These are phyloP conservation scores for Cyanoramphus novaezelandiae DNA, from an alignment of 2,113 vertebrate species.

Conservation along the genomic window DNA sequence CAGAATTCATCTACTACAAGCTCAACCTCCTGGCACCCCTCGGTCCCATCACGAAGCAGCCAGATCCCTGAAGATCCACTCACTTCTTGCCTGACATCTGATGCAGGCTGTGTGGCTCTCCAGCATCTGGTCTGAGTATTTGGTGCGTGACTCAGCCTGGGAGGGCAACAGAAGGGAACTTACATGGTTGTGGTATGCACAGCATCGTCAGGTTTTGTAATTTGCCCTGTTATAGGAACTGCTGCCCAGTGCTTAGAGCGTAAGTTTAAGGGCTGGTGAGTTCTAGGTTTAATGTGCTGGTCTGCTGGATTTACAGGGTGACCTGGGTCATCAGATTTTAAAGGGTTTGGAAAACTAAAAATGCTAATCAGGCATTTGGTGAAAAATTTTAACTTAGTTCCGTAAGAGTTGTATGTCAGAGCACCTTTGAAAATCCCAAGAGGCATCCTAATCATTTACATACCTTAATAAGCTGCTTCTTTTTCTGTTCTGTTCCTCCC, in stretches of 20 bases:
- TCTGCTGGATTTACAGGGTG: background rate
- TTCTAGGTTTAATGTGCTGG: fast-evolving
- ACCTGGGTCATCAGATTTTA: background rate
- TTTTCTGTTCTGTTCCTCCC: background rate
- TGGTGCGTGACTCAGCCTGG: background rate
- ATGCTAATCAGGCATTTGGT: background rate
- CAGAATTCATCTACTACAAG: background rate
- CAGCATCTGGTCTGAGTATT: fast-evolving
- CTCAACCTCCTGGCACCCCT: fast-evolving
- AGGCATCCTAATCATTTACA: background rate
- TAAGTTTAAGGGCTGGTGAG: background rate
- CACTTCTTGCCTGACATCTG: background rate
- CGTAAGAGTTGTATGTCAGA: background rate
- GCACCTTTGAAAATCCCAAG: background rate
- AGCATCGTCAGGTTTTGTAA: background rate
- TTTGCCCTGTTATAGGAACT: background rate
- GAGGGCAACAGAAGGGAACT: background rate
- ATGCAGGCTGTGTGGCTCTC: background rate
- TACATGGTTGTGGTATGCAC: background rate
- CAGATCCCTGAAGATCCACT: background rate
- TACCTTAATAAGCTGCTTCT: background rate
- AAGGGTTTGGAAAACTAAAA: background rate
- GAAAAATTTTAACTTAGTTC: conserved; percentile 26
- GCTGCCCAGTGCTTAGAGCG: background rate
- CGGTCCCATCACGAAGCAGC: background rate